Evolutionary conservation across 2,113 vertebrate genomes (phyloP), one percentile per base, ranked within the genome.

Genomic region (Amblyopsis rosae): DNA sequence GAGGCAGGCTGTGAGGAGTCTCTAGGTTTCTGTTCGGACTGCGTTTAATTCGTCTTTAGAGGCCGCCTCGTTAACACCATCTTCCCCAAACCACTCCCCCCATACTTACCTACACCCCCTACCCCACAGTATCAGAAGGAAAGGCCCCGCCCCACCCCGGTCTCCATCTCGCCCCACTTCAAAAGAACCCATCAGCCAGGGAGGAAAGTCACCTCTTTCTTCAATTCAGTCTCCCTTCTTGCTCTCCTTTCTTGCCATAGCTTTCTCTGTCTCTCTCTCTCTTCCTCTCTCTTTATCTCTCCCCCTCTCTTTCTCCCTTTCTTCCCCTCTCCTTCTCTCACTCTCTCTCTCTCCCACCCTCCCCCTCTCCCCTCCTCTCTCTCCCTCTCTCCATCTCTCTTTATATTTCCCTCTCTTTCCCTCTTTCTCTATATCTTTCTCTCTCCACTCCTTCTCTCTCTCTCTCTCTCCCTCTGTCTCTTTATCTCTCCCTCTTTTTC

Each of bases 21-120:
- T 88, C 79, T 88, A 90, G 92, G 92, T 91, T 41, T 88, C 91
- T 86, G 90, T 92, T 93, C 91, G 92, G 87, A 85, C 84, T 87
- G 88, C 86, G 85, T 92, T 92, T 92, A 92, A 92, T 93, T 93
- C 89, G 79, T 90, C 91, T 93, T 92, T 89, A 92, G 89, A 92
- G 90, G 89, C 88, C 88, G 87, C 87, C 92, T 93, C 90, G 91
- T 93, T 93, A 93, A 93, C 90, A 92, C 89, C 82, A 92, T 92
- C 91, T 90, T 87, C 54, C 56, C 8, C 64, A 60, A 77, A 10
- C 35, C 50, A 9, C 53, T 10, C 33, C 9, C 41, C 9, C 60
- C 35, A 15, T 16, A n/a, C 35, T 41, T 41, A 41, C 35, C 35
- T 41, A 41, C 6, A 41, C 35, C 35, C 35, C 35, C 35, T 8